phyloP scores from a whole-genome alignment of 2,113 vertebrate genomes.

The Scartelaos histophorus region DNA sequence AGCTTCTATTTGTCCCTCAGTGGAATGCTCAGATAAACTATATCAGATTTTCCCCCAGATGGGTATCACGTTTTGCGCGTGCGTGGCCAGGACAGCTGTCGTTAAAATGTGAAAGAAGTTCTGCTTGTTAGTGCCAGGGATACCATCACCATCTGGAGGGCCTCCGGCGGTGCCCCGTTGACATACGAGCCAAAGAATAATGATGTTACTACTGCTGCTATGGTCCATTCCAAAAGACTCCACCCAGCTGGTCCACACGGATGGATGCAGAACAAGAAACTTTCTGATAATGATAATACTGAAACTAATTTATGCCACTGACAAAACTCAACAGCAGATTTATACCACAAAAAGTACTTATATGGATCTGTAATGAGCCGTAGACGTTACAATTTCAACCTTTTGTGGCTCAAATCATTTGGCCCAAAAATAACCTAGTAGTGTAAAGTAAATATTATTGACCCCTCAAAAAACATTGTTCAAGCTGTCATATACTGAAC shows the following conservation, averaged over 20 bases:
- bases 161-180: slow-evolving; percentile 45
- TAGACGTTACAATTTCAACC: too few relatives aligned
- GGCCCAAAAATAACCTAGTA: too few relatives aligned
- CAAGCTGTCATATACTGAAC: too few relatives aligned
- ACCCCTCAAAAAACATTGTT: too few relatives aligned
- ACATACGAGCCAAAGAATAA: slow-evolving; percentile 40
- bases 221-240: slow-evolving; percentile 37
- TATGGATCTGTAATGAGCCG: too few relatives aligned
- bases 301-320: too few relatives aligned
- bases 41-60: slow-evolving; percentile 34
- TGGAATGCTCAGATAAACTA: slow-evolving; percentile 45
- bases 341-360: too few relatives aligned
- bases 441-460: too few relatives aligned
- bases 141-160: slow-evolving; percentile 69
- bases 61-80: slow-evolving; percentile 58
- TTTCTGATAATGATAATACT: too few relatives aligned
- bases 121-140: slow-evolving; percentile 58
- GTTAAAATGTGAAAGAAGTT: slow-evolving; percentile 29
- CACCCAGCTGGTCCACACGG: slow-evolving; percentile 66
- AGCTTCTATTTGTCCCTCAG: slow-evolving; percentile 5
- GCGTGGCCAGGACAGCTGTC: slow-evolving; percentile 58
- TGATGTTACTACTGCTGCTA: slow-evolving; percentile 39
- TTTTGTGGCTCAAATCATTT: too few relatives aligned
- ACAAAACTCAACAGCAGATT: too few relatives aligned
- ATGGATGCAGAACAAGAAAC: slow-evolving; percentile 53